Conservation (phyloP, 2,888 invertebrate genomes). For the Mythimna vitellina region DNA sequence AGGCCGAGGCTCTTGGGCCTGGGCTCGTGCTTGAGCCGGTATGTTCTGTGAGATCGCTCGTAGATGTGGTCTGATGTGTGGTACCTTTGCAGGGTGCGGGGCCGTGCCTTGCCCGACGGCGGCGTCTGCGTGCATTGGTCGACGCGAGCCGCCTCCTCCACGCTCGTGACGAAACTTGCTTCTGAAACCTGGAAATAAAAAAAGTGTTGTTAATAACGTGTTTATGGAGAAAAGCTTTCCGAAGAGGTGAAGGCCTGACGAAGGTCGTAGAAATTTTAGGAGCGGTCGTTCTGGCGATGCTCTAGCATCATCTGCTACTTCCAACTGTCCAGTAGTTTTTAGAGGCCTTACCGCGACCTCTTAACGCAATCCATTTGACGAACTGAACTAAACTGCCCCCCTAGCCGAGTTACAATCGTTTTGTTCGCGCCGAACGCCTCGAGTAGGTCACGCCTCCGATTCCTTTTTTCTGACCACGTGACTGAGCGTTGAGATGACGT, state of each 20-base stretch:
- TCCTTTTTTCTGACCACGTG: too few species aligned
- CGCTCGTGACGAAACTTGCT: conserved; percentile 87
- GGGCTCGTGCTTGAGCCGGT: conserved; percentile 75
- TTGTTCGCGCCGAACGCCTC: too few species aligned
- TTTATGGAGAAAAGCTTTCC: too few species aligned
- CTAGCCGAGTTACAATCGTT: too few species aligned
- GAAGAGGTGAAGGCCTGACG: not conserved
- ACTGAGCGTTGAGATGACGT: too few species aligned
- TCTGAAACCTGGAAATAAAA: conserved; percentile 82
- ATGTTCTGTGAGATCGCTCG: conserved; percentile 76
- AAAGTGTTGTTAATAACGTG: not conserved
- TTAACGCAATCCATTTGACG: too few species aligned
- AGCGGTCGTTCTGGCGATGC: not conserved
- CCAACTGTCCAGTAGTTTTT: too few species aligned
- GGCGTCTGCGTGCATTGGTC: conserved; percentile 89
- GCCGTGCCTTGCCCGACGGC: conserved; percentile 84
- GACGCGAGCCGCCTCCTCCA: conserved; percentile 82
- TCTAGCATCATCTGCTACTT: too few species aligned
- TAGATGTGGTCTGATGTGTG: conserved; percentile 89
- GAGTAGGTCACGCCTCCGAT: too few species aligned
- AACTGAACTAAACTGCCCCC: too few species aligned
- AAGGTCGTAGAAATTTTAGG: not conserved
- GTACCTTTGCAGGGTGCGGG: conserved; percentile 89
- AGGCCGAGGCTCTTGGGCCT: conserved; percentile 83
- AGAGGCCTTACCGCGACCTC: too few species aligned